Percentiles rank a stretch among this genome's conserved stretches.
phyloP scores from a whole-genome alignment of 2,888 invertebrate genomes.

The Drosophila setosimentum region DNA sequence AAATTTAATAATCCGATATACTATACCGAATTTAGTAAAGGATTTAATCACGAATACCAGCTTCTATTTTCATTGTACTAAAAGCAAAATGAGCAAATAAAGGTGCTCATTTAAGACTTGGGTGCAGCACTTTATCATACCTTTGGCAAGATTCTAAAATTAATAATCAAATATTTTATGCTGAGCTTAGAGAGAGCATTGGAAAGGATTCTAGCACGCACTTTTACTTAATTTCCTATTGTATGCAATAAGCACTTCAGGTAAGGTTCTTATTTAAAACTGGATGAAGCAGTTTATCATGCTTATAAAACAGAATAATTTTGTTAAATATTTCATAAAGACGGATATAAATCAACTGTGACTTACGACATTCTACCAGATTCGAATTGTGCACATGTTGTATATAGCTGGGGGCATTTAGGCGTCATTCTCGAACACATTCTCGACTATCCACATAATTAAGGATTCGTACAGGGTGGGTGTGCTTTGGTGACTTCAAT shows the following conservation, averaged over 20 bases:
- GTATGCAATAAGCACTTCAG: neutral
- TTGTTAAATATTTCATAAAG: neutral
- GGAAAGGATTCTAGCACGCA: neutral
- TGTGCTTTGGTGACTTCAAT: neutral
- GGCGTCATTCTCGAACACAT: neutral
- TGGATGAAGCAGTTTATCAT: conserved; percentile 1
- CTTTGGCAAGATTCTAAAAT: neutral
- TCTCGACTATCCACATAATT: conserved; percentile 10
- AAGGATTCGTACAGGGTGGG: conserved; percentile 9
- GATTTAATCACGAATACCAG: neutral
- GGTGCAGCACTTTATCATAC: neutral
- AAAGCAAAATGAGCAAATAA: neutral
- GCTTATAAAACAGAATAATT: neutral
- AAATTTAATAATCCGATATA: neutral
- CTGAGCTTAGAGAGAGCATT: neutral
- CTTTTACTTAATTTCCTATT: neutral
- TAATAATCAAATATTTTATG: neutral
- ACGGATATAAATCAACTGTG: conserved; percentile 6
- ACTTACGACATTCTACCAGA: neutral
- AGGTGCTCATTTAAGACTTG: neutral
- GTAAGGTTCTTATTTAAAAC: neutral
- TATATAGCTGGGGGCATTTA: neutral
- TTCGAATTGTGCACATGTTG: neutral
- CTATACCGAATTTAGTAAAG: neutral
- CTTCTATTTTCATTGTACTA: neutral